Percentiles rank a stretch among this genome's conserved stretches.
Evolutionary conservation across 2,888 invertebrate species (phyloP).

Genomic region (Drosophila conformis): DNA sequence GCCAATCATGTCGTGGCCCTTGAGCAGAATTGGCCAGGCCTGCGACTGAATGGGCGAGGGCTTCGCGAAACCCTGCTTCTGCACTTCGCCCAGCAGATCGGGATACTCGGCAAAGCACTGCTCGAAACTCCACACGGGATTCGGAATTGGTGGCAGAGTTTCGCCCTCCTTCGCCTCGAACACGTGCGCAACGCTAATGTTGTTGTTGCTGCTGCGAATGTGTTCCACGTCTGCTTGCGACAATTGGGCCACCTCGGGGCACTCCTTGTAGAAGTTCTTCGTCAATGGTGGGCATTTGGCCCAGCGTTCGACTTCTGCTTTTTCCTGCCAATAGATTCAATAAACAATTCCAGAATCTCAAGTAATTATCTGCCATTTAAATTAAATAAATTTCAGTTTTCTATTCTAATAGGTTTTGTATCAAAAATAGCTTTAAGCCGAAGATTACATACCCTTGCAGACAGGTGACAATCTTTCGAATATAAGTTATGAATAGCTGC

Average conservation of each 20-base stretch:
- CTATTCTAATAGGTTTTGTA: not conserved
- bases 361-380: not conserved
- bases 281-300: conserved; percentile 88
- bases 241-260: conserved; percentile 89
- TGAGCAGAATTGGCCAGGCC: conserved; percentile 96
- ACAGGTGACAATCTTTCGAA: not conserved
- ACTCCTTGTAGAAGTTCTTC: conserved; percentile 94
- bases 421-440: not conserved
- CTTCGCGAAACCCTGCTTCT: conserved; percentile 91
- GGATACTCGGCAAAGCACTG: conserved; percentile 93
- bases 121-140: conserved; percentile 88
- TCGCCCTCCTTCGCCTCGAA: conserved; percentile 86
- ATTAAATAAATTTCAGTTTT: not conserved
- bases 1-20: conserved; percentile 97
- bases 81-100: conserved; percentile 92
- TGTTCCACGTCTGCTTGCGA: conserved; percentile 87
- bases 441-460: not conserved
- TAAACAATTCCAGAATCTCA: not conserved
- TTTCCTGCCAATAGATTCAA: conserved; percentile 84
- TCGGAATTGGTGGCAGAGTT: conserved; percentile 81
- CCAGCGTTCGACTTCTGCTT: conserved; percentile 87
- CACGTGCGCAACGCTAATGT: conserved; percentile 90
- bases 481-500: not conserved
- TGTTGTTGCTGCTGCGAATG: conserved; percentile 89
- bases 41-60: conserved; percentile 97